Base-by-base conservation (phyloP, 2,113 vertebrate genomes). In the Pseudorectes ferrugineus region DNA sequence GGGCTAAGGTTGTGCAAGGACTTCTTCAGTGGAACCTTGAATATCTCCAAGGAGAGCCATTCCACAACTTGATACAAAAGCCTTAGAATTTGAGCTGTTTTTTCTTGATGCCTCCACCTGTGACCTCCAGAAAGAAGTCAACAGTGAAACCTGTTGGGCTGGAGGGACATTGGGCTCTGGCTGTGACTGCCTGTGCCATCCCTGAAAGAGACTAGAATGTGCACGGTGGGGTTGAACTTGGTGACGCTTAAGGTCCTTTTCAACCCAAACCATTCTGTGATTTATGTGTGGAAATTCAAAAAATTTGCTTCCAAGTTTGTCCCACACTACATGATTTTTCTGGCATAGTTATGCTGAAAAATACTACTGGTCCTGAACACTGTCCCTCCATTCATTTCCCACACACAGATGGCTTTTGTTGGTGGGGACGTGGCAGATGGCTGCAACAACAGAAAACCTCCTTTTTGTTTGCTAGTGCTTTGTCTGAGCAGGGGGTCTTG, bases 401-500 rank as follows among this genome's bases (percentile, higher is more conserved):
- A 16, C 15, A 31, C 10, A 28, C 10, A n/a, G 29, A 8, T 1
- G 1, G 13, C 42, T 85, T 86, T 70, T 66, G 22, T 66, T 74
- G 46, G 22, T 43, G 38, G 25, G 46, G 43, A 29, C 42, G 35
- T 58, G 35, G 61, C 77, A 87, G 55, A 42, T 78, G 61, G 35
- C 51, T 66, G 4, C 49, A 58, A 9, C 46, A 52, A 45, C 23
- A 45, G 55, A 62, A 80, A 70, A 77, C 18, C 9, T 70, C n/a
- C n/a, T 68, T 87, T 89, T 52, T 54, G 38, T 74, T 58, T 43
- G 49, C 38, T 51, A 11, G 11, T n/a, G 31, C 55, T 77, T 80
- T 66, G 35, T 36, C n/a, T 0, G 0, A 25, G n/a, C 3, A 7
- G 26, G 43, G 24, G 18, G 17, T 61, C 36, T 43, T 5, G 3